These are phyloP conservation scores for Psephotus haematonotus DNA, from an alignment of 2,113 vertebrate species.

Conservation along the genomic window DNA sequence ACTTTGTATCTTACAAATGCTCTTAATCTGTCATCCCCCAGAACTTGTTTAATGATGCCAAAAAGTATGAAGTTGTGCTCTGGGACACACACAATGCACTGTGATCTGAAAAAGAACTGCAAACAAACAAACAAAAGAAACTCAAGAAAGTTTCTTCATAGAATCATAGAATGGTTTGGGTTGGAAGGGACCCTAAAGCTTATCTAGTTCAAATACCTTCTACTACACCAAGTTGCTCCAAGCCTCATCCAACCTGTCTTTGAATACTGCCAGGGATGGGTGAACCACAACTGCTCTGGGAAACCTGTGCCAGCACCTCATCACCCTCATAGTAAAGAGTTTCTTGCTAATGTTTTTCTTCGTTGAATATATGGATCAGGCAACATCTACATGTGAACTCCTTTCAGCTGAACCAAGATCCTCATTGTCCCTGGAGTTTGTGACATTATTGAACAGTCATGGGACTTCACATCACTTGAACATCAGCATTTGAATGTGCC, in stretches of 20 bases:
- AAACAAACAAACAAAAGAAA: not conserved
- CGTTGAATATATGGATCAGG: not conserved
- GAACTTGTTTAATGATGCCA: not conserved
- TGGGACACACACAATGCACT: not conserved
- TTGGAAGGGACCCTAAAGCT: not conserved
- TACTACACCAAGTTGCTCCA: not conserved
- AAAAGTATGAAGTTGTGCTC: not conserved
- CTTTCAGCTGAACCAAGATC: not conserved
- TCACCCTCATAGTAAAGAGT: not conserved
- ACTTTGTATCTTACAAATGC: not conserved
- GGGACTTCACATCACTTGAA: not conserved
- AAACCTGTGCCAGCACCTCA: not conserved
- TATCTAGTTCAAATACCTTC: not conserved
- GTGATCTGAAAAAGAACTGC: not conserved
- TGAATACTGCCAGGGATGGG: not conserved
- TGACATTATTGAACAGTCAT: not conserved
- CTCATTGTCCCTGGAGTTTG: not conserved
- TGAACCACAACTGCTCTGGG: not conserved
- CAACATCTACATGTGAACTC: not conserved
- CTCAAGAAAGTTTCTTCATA: not conserved
- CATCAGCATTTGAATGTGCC: not conserved
- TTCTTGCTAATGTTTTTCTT: not conserved
- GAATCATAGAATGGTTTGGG: not conserved
- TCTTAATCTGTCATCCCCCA: not conserved
- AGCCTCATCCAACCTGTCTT: not conserved